Evolutionary conservation across 2,888 invertebrate genomes (phyloP), one percentile per base, ranked within the genome.

Genomic region (Mesorhabditis spiculigera): DNA sequence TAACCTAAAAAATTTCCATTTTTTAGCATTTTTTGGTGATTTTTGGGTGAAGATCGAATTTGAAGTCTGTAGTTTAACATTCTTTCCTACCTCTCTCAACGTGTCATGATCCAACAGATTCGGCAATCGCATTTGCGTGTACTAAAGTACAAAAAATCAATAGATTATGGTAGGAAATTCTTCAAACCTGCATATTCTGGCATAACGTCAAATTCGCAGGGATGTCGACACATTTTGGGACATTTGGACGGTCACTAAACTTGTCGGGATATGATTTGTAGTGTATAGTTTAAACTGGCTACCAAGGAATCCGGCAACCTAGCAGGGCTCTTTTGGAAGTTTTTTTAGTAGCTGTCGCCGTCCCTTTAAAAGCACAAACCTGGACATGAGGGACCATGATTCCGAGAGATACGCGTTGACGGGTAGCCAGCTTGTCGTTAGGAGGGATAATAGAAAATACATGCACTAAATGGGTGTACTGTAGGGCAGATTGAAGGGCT

Each of bases 31-130:
- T 50, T 10, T n/a, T 50, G 1, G 58, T 13, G 58, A 50, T 28
- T 28, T 28, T 28, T 28, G 1, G 3, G 28, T 28, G 28, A 28
- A 28, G 28, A n/a, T n/a, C n/a, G n/a, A n/a, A n/a, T 28, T 28
- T 28, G 28, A 1, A 28, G 28, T 28, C 28, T 28, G 28, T 28
- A 28, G 28, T 28, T 1, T 28, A 28, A 28, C 58, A n/a, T n/a
- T n/a, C n/a, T n/a, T n/a, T n/a, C n/a, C n/a, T 68, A 88, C 90
- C 81, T 90, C 90, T 67, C 87, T 87, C 76, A 90, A 84, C 5
- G 89, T 89, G 81, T 91, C 90, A 86, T 90, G 90, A 64, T 90
- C 90, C 75, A 90, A 86, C 8, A 91, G 87, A 85, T 91, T 91
- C 13, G 90, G 90, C 74, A 90, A 86, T 71, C 90, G 86, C 90